Conservation (phyloP, 53 echinoderm and acorn worm genomes). For the Echinometra lucunter region DNA sequence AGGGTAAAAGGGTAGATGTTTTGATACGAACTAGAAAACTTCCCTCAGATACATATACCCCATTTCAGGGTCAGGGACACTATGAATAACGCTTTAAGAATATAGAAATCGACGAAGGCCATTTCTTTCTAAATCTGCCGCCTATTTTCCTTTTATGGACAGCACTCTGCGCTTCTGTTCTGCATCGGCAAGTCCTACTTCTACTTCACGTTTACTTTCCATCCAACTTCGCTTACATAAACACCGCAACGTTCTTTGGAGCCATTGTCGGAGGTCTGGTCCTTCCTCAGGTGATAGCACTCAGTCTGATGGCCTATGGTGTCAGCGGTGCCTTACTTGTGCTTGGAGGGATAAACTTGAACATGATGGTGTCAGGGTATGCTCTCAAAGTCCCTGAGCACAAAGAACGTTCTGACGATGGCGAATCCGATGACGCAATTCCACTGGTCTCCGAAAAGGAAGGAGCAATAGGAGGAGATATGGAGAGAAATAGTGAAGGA, state of each 20-base stretch:
- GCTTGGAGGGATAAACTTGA: not conserved
- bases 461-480: not conserved
- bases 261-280: not conserved
- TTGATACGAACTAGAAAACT: too few species aligned
- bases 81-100: too few species aligned
- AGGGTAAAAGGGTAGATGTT: too few species aligned
- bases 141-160: not conserved
- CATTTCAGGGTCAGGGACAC: too few species aligned
- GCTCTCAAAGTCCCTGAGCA: not conserved
- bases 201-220: slow-evolving; percentile 5
- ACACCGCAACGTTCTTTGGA: not conserved
- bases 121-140: not conserved
- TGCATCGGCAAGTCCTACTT: not conserved
- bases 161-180: not conserved
- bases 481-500: not conserved
- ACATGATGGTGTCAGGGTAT: not conserved
- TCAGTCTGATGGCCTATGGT: slow-evolving; percentile 7
- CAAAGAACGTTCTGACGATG: not conserved
- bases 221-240: slow-evolving; percentile 11
- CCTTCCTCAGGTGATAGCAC: not conserved
- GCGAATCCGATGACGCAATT: not conserved
- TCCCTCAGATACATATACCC: too few species aligned
- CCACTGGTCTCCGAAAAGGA: not conserved
- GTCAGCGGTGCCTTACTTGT: not conserved
- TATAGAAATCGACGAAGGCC: too few species aligned